Evolutionary conservation across 2,888 invertebrate species (phyloP).

Genomic region (Dasypolia templi): DNA sequence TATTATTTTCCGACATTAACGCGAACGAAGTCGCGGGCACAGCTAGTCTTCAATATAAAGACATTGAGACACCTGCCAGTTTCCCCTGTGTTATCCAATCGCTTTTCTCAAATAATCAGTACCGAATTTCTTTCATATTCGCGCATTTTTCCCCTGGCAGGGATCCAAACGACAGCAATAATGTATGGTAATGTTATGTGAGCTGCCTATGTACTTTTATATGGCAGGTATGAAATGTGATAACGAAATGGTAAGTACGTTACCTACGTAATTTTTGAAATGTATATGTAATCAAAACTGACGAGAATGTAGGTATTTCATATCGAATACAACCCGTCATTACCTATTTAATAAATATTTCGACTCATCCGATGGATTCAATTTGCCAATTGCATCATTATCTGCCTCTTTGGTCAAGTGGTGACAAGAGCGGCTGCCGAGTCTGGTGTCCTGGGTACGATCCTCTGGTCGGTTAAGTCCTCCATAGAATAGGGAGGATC

Average conservation of each 20-base stretch:
- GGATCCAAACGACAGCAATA: constrained; percentile 42
- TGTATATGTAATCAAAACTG: neutral
- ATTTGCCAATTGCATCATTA: neutral
- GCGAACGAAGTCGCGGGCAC: too few species aligned
- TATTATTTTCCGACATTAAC: too few species aligned
- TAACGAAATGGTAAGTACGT: constrained; percentile 16
- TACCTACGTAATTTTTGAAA: neutral
- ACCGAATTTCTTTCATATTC: constrained; percentile 53
- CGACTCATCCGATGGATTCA: neutral
- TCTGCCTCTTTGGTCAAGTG: neutral
- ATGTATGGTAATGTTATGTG: constrained; percentile 18
- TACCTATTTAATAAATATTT: neutral
- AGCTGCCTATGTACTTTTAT: constrained; percentile 18
- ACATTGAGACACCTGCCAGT: constrained; percentile 29
- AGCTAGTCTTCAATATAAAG: constrained; percentile 25
- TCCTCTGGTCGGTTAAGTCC: neutral
- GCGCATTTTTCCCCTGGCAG: constrained; percentile 38
- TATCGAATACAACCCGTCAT: neutral
- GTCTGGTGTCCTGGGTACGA: too few species aligned
- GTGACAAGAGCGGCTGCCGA: neutral
- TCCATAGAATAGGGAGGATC: too few species aligned
- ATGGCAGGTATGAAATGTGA: constrained; percentile 13
- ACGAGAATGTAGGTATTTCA: neutral
- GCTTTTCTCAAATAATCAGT: constrained; percentile 43
- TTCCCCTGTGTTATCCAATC: constrained; percentile 20